phyloP scores from a whole-genome alignment of 1,140 invertebrate genomes.

The Drosophila equinoxialis region DNA sequence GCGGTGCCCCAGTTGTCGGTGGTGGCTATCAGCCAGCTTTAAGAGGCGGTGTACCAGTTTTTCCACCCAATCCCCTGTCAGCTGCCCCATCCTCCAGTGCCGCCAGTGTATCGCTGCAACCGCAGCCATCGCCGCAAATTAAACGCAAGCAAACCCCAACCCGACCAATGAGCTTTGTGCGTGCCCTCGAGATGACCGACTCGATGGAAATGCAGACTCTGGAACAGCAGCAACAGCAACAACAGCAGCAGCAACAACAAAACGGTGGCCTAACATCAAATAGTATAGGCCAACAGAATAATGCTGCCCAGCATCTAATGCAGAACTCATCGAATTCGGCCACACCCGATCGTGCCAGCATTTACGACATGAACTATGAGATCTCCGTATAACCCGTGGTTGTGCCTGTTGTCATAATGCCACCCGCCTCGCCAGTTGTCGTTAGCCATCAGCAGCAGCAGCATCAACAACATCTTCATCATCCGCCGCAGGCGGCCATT shows the following conservation, averaged over 20 bases:
- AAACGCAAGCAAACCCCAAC: constrained; percentile 85
- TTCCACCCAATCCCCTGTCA: constrained; percentile 85
- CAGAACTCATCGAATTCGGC: constrained; percentile 84
- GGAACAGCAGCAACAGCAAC: constrained; percentile 71
- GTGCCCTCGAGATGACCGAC: constrained; percentile 95
- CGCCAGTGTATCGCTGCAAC: constrained; percentile 40
- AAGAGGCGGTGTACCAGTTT: constrained; percentile 87
- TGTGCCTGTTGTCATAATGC: constrained; percentile 77
- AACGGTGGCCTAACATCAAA: constrained; percentile 65
- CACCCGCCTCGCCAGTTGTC: constrained; percentile 54
- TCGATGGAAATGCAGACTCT: constrained; percentile 88
- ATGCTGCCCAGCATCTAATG: constrained; percentile 17
- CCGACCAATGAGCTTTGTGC: constrained; percentile 96
- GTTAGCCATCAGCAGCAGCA: constrained; percentile 11
- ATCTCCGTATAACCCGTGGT: constrained; percentile 90
- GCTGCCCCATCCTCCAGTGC: constrained; percentile 36
- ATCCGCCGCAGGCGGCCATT: constrained; percentile 16
- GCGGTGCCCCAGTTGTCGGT: constrained; percentile 27
- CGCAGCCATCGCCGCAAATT: constrained; percentile 86
- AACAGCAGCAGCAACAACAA: constrained; percentile 50
- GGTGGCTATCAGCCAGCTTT: constrained; percentile 86
- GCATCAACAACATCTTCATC: constrained; percentile 13
- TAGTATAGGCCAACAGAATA: constrained; percentile 40
- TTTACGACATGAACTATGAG: constrained; percentile 98
- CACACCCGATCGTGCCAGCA: constrained; percentile 92